Conservation (phyloP, 2,888 invertebrate species). For the Ophion ventricosus region DNA sequence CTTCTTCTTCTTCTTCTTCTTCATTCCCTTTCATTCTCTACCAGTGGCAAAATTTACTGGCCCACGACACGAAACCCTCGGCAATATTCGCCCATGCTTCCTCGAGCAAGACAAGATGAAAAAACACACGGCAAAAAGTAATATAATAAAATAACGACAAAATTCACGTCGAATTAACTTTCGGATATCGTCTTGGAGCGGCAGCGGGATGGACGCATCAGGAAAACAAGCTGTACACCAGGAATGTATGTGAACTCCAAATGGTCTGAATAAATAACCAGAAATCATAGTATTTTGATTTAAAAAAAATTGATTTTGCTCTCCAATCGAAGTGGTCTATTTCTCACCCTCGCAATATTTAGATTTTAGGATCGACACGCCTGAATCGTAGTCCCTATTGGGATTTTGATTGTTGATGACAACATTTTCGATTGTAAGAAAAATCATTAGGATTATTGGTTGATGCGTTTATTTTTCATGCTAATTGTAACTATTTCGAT, state of each 20-base stretch:
- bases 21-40: slow-evolving; percentile 35
- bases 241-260: neutral
- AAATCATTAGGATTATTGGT: no score
- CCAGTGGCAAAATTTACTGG: slow-evolving; percentile 63
- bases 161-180: neutral
- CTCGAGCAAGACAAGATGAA: slow-evolving; percentile 61
- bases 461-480: no score
- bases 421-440: no score
- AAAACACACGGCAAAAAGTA: slow-evolving; percentile 14
- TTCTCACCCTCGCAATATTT: no score
- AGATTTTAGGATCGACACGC: no score
- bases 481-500: no score
- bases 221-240: neutral
- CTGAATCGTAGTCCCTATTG: no score
- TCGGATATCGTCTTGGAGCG: neutral
- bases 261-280: neutral
- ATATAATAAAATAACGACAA: slow-evolving; percentile 12
- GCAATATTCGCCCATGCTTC: slow-evolving; percentile 63
- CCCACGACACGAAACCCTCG: slow-evolving; percentile 60
- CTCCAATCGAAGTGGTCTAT: no score
- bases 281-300: no score
- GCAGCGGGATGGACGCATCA: neutral
- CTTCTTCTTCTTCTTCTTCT: slow-evolving; percentile 30
- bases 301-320: no score
- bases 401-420: no score